Evolutionary conservation across 2,797 vertebrate genomes (phyloP), one percentile per base, ranked within the genome.

Genomic region (Syngnathus rostellatus): DNA sequence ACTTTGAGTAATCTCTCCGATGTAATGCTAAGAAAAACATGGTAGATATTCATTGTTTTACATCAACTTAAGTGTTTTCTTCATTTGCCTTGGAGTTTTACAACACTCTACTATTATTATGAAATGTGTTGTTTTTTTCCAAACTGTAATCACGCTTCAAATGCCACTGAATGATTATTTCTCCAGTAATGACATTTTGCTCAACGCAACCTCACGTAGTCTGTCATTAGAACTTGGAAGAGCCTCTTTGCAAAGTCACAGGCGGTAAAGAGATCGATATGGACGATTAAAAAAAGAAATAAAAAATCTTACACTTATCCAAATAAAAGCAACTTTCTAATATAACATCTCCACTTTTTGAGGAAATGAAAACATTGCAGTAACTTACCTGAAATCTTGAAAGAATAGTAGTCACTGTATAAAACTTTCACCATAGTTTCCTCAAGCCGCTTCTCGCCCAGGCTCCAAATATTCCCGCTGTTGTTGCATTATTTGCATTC

Each of bases 131-230:
- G 14, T 7, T 23, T 9, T 23, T 31, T 50, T 45, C 2, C 23
- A 39, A 41, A 38, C 9, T 58, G 54, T 51, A 21, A 50, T 68
- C 19, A n/a, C 31, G 40, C 23, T 67, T 57, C 0, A 67, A 65
- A 72, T 51, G 21, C 65, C 59, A 50, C 51, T 8, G 23, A 12
- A 2, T 59, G 50, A 55, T 46, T 62, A 61, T 68, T 19, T 40
- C 54, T 61, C n/a, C 54, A 57, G 37, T 19, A 23, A 16, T 43
- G 54, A 67, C 41, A 46, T 59, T 21, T 39, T 57, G 40, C 45
- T 12, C 57, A 25, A n/a, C 55, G 50, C 6, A 25, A 62, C 46
- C 8, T 40, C 59, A 6, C 10, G n/a, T 12, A 11, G 59, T 41
- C 38, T 62, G 40, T 23, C 59, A 43, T 43, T 62, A 62, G 21